Evolutionary conservation across 2,797 vertebrate genomes (phyloP), one percentile per base, ranked within the genome.

Genomic region (Limosa lapponica): DNA sequence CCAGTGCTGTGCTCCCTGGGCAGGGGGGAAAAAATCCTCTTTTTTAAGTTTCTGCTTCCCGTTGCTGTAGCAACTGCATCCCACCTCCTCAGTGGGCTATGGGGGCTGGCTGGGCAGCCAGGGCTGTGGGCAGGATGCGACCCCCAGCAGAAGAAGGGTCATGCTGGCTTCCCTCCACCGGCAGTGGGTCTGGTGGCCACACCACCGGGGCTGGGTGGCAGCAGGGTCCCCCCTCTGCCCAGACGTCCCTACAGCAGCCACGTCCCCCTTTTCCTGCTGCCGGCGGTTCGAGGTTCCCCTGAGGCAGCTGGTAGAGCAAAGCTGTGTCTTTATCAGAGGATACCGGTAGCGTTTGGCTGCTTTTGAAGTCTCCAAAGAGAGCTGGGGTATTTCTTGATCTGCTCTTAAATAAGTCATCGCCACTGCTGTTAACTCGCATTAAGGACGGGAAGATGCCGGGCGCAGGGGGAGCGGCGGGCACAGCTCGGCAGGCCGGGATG

Each of bases 381-480:
- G 32, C 74, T 37, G 74, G 91, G 90, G 64, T 95, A 64, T 93
- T 90, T 96, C 96, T 95, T 97, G 93, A 96, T 97, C 94, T 95
- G 72, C 92, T 96, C 65, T 96, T 97, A 91, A 97, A 96, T 97
- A 95, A 97, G 94, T 97, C 95, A 97, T 97, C 1, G 30, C 37
- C 51, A 0, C 89, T 62, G 80, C 96, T 97, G 97, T 97, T 97
- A 96, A 25, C 93, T 96, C 19, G 25, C 88, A 55, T 91, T 96
- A 95, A 43, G 87, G 66, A 24, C 51, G 9, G 82, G 95, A 8
- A 59, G 89, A 32, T 71, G 69, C 90, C 30, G 52, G 57, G 55
- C 74, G 82, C 51, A 65, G 16, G 46, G 94, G 84, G 49, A 48
- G 19, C 41, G 89, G 78, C 2, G 5, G 37, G 7, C 28, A 61